Percentiles rank a stretch among this genome's conserved stretches.
These are phyloP conservation scores for Puma concolor DNA, from an alignment of 2,113 vertebrate species.

Conservation along the genomic window DNA sequence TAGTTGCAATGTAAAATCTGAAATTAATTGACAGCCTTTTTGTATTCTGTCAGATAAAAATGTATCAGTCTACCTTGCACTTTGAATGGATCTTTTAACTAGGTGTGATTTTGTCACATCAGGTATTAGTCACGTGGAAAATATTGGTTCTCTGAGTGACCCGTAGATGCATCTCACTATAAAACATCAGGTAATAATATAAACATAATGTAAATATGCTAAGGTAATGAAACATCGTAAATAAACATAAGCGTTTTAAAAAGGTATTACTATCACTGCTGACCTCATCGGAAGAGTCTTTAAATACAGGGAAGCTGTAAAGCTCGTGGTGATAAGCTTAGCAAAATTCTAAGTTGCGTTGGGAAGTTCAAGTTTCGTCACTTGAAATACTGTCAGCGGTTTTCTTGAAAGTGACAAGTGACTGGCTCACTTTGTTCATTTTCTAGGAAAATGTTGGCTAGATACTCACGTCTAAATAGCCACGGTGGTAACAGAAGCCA, in stretches of 20 bases:
- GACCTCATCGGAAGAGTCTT: neutral
- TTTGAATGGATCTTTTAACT: constrained; percentile 32
- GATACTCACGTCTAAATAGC: neutral
- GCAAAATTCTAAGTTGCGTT: constrained; percentile 46
- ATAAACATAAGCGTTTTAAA: neutral
- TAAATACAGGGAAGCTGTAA: neutral
- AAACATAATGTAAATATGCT: neutral
- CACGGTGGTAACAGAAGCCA: neutral
- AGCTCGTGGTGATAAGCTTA: neutral
- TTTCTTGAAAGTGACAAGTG: constrained; percentile 10
- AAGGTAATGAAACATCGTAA: neutral
- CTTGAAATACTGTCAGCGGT: neutral
- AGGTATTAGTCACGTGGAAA: constrained; percentile 31
- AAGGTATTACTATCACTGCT: neutral
- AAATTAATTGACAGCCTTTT: neutral
- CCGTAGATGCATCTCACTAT: neutral
- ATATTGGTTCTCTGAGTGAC: neutral
- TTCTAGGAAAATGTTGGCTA: constrained; percentile 41
- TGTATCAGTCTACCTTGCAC: neutral
- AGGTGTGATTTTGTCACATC: neutral
- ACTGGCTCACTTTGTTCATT: neutral
- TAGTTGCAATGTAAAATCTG: neutral
- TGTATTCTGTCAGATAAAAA: neutral
- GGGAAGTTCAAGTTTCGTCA: neutral
- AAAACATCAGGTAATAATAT: constrained; percentile 16